These are phyloP conservation scores for Sphaerodactylus townsendi DNA, from an alignment of 2,113 vertebrate species.

Conservation along the genomic window DNA sequence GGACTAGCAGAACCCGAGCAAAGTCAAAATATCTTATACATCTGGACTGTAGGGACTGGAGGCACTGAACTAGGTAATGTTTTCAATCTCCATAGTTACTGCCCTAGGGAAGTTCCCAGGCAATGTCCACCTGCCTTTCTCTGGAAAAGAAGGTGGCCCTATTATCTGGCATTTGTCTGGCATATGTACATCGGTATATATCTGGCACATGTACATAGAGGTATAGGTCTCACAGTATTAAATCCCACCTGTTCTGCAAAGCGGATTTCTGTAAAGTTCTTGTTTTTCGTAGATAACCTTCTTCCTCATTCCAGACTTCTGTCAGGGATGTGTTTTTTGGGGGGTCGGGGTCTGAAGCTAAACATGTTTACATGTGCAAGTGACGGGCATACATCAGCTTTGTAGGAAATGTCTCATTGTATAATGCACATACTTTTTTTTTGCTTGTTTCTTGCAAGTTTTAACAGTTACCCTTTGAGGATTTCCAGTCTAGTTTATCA, in stretches of 20 bases:
- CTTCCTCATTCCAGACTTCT: not conserved
- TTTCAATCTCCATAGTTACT: not conserved
- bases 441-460: constrained; percentile 80
- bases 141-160: not conserved
- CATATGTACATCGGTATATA: accelerated
- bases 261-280: constrained; percentile 24
- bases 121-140: not conserved
- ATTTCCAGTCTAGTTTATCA: constrained; percentile 79
- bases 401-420: constrained; percentile 62
- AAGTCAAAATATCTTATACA: not conserved
- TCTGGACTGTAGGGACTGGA: not conserved
- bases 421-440: constrained; percentile 71
- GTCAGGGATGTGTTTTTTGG: not conserved
- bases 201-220: not conserved
- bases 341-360: constrained; percentile 20
- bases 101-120: not conserved
- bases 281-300: not conserved
- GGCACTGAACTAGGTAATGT: not conserved
- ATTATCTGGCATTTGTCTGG: constrained; percentile 63
- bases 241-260: constrained; percentile 15
- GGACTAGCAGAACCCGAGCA: not conserved
- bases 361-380: constrained; percentile 44
- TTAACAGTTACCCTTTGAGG: constrained; percentile 82
- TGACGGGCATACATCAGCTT: constrained; percentile 56
- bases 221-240: constrained; percentile 13